Base-by-base conservation (phyloP, 2,888 invertebrate species). In the Polydesmus complanatus region DNA sequence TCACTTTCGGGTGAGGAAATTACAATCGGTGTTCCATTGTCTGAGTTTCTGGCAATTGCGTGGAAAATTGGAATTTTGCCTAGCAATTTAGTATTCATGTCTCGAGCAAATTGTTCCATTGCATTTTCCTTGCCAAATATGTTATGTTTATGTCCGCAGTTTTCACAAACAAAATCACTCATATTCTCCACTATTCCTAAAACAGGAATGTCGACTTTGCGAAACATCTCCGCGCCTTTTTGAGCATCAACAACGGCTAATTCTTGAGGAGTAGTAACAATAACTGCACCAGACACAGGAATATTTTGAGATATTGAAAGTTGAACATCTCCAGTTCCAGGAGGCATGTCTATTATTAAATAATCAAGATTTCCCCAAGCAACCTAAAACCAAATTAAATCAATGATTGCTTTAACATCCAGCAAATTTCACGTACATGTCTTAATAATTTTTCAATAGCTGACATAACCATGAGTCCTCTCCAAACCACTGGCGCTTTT, bases 391-490 rank as follows among this genome's bases (percentile, higher is more conserved):
- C 25, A 22, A 26, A 51, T 25, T 19, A 56, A 21, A 47, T 14
- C 53, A 54, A 25, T 48, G 54, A 21, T 5, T 23, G 23, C 27
- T 11, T 18, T 18, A n/a, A 11, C 3, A 3, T n/a, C 8, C 3
- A 22, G 8, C 21, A 37, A n/a, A 37, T 27, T n/a, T n/a, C 27
- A 11, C 23, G 56, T 63, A 73, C 73, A 67, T 90, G 86, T 65
- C 86, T 78, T 27, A 94, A 78, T 26, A 96, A 75, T 67, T 86
- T 83, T 67, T 94, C 86, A 61, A 96, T 73, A 0, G 95, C 95
- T 65, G 88, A 89, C 94, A 95, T 96, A 58, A 96, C 94, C 85
- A 96, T 88, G 22, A 94, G 80, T 0, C 96, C 96, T 65, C 96
- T 81, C 96, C 96, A 97, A 27, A 96, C 85, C 11, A 94, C 83